Evolutionary conservation across 1,140 invertebrate genomes (phyloP), one percentile per base, ranked within the genome.

Genomic region (Caenorhabditis brenneri): DNA sequence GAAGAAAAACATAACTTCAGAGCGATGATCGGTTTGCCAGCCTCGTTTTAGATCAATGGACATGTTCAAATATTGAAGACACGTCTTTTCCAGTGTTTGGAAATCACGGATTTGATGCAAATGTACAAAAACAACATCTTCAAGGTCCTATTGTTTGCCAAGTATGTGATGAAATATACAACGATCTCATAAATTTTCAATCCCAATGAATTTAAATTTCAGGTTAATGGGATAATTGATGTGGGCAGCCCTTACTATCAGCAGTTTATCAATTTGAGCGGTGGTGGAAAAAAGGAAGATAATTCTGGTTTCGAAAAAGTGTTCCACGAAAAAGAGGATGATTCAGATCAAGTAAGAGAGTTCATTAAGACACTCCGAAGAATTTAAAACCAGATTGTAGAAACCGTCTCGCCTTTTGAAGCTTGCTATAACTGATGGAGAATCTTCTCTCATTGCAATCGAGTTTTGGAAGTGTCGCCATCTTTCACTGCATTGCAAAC

Each of bases 391-490:
- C 36, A 74, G 65, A 10, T 42, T 42, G 6, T 36, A 74, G 65
- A 74, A 74, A 24, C 65, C 65, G 12, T 74, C 65, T 22, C 65
- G 65, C 12, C 65, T 74, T 74, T 12, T 74, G 36, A 74, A 74
- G 10, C 36, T 74, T 1, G 19, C 33, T 12, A 6, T 74, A 42
- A 42, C 29, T 16, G 65, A 74, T 46, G 65, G 65, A 9, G 65
- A 74, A 46, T 33, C 33, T 0, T 19, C 36, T 15, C 29, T 74
- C 9, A n/a, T 24, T 0, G 65, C 65, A 1, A 74, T 74, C 7
- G 65, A 74, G 24, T 74, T 74, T n/a, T 74, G 65, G 65, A 74
- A 74, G n/a, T 74, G 65, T 42, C 65, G 29, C 3, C 65, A 74
- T 9, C n/a, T 74, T 6, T 74, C 65, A 1, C n/a, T 74, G 2